phyloP scores from a whole-genome alignment of 2,888 invertebrate genomes.

The Taenaris catops region DNA sequence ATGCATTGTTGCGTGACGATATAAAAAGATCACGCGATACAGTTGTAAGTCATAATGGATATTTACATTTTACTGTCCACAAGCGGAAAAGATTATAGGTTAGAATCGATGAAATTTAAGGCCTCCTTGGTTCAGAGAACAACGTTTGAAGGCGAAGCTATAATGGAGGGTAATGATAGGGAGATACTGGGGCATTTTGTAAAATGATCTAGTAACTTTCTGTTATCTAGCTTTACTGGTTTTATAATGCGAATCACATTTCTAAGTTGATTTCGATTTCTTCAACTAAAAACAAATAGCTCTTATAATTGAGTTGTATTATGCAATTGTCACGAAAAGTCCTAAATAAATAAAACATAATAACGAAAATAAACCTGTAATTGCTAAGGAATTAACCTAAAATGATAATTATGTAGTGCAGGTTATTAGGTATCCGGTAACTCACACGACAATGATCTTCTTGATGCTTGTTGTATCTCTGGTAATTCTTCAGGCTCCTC shows the following conservation, averaged over 20 bases:
- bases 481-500: slow-evolving; percentile 51
- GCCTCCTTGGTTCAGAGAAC: slow-evolving; percentile 32
- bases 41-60: slow-evolving; percentile 39
- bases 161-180: slow-evolving; percentile 30
- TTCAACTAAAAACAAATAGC: too few species aligned
- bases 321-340: too few species aligned
- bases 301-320: too few species aligned
- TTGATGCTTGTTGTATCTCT: slow-evolving; percentile 42
- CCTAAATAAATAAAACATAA: not conserved
- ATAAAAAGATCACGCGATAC: slow-evolving; percentile 29
- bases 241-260: not conserved
- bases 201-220: slow-evolving; percentile 12
- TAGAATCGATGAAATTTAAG: slow-evolving; percentile 47
- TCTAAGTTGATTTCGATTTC: too few species aligned
- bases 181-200: slow-evolving; percentile 19
- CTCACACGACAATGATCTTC: slow-evolving; percentile 69
- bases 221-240: slow-evolving; percentile 11
- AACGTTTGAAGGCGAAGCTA: slow-evolving; percentile 28
- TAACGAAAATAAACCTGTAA: too few species aligned
- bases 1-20: slow-evolving; percentile 30
- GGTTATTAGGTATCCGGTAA: too few species aligned
- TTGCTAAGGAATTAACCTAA: too few species aligned
- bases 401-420: too few species aligned
- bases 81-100: slow-evolving; percentile 52
- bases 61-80: slow-evolving; percentile 43